A percentile compares a stretch with the other conserved stretches of the same genome.
Conservation (phyloP, 1,140 invertebrate species). For the Drosophila sucinea region DNA sequence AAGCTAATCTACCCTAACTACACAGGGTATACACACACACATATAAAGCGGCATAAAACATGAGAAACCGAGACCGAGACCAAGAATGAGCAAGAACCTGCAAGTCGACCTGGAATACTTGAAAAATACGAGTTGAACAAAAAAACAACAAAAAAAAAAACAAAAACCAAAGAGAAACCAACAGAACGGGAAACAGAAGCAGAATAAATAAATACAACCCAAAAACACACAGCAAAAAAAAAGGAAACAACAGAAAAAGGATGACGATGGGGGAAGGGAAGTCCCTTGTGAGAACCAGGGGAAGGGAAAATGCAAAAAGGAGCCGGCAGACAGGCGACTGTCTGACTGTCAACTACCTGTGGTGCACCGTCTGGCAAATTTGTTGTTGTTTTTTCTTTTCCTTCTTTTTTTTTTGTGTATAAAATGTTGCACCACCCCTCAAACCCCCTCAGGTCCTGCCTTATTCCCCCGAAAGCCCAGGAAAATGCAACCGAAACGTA, state of each 20-base stretch:
- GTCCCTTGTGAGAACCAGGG: constrained; percentile 3
- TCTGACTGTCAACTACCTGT: constrained; percentile 12
- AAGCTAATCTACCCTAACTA: no score
- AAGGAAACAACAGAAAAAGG: background rate
- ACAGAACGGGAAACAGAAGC: constrained; percentile 13
- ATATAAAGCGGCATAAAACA: no score
- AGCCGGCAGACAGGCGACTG: background rate
- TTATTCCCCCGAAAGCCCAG: background rate
- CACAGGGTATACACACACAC: no score
- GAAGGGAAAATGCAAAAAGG: background rate
- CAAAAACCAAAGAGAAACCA: background rate
- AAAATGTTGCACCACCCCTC: background rate
- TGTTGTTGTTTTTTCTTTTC: background rate
- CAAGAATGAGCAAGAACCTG: background rate
- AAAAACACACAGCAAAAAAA: background rate
- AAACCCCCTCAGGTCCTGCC: background rate
- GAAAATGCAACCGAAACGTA: background rate
- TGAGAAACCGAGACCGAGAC: no score
- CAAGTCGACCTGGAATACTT: background rate
- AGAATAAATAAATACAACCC: constrained; percentile 28
- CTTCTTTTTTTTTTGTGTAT: background rate
- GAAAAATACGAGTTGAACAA: background rate
- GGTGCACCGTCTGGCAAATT: constrained; percentile 7
- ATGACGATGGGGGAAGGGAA: background rate
- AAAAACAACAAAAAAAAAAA: background rate